These are phyloP conservation scores for Pogonomyrmex californicus DNA, from an alignment of 1,140 invertebrate genomes.

Conservation along the genomic window DNA sequence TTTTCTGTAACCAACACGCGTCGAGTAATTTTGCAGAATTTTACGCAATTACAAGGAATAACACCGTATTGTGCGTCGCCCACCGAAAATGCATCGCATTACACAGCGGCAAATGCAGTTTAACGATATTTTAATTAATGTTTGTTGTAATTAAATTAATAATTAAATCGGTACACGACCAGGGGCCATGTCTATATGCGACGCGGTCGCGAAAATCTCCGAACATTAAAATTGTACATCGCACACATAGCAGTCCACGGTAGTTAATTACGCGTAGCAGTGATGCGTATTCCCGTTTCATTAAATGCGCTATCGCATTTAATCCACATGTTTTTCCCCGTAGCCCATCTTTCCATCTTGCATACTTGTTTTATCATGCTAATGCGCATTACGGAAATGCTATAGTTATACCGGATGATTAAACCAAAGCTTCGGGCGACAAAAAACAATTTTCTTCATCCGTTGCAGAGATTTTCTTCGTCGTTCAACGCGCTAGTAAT, in stretches of 20 bases:
- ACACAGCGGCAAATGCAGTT: conserved; percentile 32
- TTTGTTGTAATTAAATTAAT: conserved; percentile 63
- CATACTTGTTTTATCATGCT: conserved; percentile 42
- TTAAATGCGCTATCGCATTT: conserved; percentile 48
- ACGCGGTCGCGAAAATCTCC: conserved; percentile 18
- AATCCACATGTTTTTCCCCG: conserved; percentile 50
- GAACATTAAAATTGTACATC: conserved; percentile 56
- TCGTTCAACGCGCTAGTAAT: conserved; percentile 6
- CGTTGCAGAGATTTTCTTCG: conserved; percentile 8
- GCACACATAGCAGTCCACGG: conserved; percentile 22
- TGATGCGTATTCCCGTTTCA: conserved; percentile 56
- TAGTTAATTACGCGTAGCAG: conserved; percentile 53
- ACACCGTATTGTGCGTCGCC: background rate
- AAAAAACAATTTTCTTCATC: background rate
- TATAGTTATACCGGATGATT: background rate
- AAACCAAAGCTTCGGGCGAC: background rate
- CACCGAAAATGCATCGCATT: conserved; percentile 30
- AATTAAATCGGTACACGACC: conserved; percentile 52
- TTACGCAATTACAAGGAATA: conserved; percentile 54
- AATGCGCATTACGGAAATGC: conserved; percentile 27
- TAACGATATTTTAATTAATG: conserved; percentile 64
- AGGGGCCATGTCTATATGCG: background rate
- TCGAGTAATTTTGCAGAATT: conserved; percentile 44
- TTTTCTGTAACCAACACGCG: conserved; percentile 27
- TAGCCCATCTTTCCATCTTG: conserved; percentile 36